Percentiles rank a stretch among this genome's conserved stretches.
phyloP scores from a whole-genome alignment of 2,113 vertebrate genomes.

The human (Homo sapiens) region GRCh38 chr2:80678001-80678500 shows the following conservation, averaged over 20 bases:
- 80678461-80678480: not conserved
- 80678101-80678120: not conserved
- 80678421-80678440: constrained; percentile 43
- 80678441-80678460: constrained; percentile 17
- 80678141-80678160: constrained; percentile 39
- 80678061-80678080: not conserved
- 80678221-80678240: constrained; percentile 65
- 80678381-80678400: constrained; percentile 22
- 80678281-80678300: constrained; percentile 50
- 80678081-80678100: not conserved
- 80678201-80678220: constrained; percentile 74
- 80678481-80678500: not conserved
- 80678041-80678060: not conserved
- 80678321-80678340: constrained; percentile 26
- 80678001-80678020: not conserved
- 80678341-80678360: constrained; percentile 1
- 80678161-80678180: constrained; percentile 51
- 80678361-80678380: constrained; percentile 60
- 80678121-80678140: not conserved
- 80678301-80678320: constrained; percentile 50
- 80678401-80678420: not conserved
- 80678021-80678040: not conserved
- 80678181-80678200: constrained; percentile 66
- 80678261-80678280: constrained; percentile 52
- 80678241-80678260: constrained; percentile 73